Conservation (phyloP, 2,797 vertebrate genomes). For the Heteromormyrus szaboi region DNA sequence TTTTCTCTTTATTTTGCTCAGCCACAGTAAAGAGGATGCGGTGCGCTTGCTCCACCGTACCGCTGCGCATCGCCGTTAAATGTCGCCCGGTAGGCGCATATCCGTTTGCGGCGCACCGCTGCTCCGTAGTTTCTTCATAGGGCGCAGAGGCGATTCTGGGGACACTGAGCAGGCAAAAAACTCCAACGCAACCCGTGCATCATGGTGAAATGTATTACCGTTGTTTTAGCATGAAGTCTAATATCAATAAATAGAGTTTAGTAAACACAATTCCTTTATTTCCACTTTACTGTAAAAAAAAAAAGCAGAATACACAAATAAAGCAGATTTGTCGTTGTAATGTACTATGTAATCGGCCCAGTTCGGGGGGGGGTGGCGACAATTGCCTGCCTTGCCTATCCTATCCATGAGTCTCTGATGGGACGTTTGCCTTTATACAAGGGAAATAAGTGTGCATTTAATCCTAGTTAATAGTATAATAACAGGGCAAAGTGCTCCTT, state of each 20-base stretch:
- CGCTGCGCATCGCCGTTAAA: neutral
- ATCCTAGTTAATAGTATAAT: neutral
- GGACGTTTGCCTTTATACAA: neutral
- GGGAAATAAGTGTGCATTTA: neutral
- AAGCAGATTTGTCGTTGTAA: neutral
- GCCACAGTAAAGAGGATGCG: neutral
- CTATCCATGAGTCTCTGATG: neutral
- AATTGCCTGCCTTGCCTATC: neutral
- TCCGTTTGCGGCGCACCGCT: neutral
- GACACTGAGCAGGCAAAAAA: neutral
- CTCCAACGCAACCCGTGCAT: neutral
- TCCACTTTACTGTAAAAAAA: neutral
- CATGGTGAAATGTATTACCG: neutral
- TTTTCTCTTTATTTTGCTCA: neutral
- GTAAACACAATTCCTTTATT: neutral
- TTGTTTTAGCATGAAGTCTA: neutral
- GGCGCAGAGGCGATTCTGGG: neutral
- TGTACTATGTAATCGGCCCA: neutral
- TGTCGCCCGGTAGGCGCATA: neutral
- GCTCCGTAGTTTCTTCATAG: neutral
- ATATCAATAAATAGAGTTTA: neutral
- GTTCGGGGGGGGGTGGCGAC: neutral
- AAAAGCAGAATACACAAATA: neutral
- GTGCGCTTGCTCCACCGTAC: neutral
- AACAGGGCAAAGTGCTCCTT: neutral